These are phyloP conservation scores for Xestia rhomboidea DNA, from an alignment of 2,888 invertebrate species.

Conservation along the genomic window DNA sequence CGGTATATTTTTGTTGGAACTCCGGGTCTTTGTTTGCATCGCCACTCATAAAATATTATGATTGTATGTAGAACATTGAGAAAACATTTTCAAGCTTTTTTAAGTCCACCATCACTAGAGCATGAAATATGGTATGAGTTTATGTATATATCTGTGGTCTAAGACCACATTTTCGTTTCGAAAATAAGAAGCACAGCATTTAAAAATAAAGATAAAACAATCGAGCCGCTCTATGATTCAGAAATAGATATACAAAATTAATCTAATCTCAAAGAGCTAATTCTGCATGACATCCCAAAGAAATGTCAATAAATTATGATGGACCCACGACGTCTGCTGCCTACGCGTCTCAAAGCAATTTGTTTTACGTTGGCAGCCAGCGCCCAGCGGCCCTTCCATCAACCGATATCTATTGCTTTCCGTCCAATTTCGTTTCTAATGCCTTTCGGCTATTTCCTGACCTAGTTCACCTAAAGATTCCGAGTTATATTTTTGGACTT, in stretches of 20 bases:
- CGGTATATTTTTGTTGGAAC: background rate
- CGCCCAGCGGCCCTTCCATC: conserved; percentile 60
- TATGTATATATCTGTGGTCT: background rate
- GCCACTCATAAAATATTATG: background rate
- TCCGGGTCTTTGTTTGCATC: background rate
- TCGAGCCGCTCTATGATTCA: background rate
- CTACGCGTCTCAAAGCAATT: conserved; percentile 61
- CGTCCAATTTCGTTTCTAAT: conserved; percentile 67
- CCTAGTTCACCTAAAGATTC: conserved; percentile 34
- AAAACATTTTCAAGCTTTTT: background rate
- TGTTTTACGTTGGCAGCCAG: conserved; percentile 51
- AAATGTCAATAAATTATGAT: conserved; percentile 58
- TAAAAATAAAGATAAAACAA: background rate
- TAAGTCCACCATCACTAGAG: background rate
- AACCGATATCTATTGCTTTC: conserved; percentile 71
- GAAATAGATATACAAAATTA: conserved; percentile 21
- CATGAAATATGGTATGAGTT: background rate
- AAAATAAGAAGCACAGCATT: background rate
- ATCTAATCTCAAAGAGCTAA: conserved; percentile 20
- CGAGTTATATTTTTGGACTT: conserved; percentile 14
- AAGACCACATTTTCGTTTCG: background rate
- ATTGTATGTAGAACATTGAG: background rate
- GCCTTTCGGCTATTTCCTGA: conserved; percentile 65
- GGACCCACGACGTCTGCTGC: conserved; percentile 52
- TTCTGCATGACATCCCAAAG: conserved; percentile 40